A percentile compares a stretch with the other conserved stretches of the same genome.
These are phyloP conservation scores for Meloidogyne hapla DNA, from an alignment of 1,140 invertebrate genomes.

Conservation along the genomic window DNA sequence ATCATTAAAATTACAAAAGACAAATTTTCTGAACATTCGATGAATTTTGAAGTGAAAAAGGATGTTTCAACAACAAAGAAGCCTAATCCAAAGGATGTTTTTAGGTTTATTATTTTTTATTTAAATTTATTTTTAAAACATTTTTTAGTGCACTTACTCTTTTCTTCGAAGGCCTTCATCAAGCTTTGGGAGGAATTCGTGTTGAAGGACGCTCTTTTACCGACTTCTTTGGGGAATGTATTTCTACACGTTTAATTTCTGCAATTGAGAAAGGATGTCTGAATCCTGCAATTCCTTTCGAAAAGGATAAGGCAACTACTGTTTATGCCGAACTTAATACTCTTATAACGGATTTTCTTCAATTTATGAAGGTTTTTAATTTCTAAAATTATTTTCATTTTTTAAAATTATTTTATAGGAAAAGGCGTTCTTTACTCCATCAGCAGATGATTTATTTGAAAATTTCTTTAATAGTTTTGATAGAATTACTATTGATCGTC, in stretches of 20 bases:
- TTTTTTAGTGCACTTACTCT: conserved; percentile 18
- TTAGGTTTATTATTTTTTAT: conserved; percentile 12
- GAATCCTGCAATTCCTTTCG: conserved; percentile 40
- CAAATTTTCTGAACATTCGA: conserved; percentile 23
- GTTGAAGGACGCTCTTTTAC: conserved; percentile 29
- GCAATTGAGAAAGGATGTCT: conserved; percentile 40
- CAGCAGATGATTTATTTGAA: conserved; percentile 32
- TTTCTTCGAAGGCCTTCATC: conserved; percentile 32
- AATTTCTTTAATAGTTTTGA: conserved; percentile 34
- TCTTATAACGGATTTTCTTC: conserved; percentile 13
- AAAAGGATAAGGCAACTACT: conserved; percentile 28
- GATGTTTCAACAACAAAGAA: conserved; percentile 23
- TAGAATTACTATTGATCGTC: conserved; percentile 41
- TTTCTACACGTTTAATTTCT: conserved; percentile 27
- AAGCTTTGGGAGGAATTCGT: conserved; percentile 32
- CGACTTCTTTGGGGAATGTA: conserved; percentile 29
- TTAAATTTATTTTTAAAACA: background rate
- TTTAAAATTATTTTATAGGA: conserved; percentile 36
- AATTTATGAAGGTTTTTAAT: conserved; percentile 34
- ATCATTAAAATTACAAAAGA: conserved; percentile 21
- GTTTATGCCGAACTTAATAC: conserved; percentile 24
- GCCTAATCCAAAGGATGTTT: conserved; percentile 7
- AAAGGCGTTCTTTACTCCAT: conserved; percentile 29
- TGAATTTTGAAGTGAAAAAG: conserved; percentile 20
- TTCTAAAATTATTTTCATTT: conserved; percentile 7